Evolutionary conservation across 2,888 invertebrate species (phyloP), one percentile per base, ranked within the genome.

Genomic region (Stenotaenia linearis): DNA sequence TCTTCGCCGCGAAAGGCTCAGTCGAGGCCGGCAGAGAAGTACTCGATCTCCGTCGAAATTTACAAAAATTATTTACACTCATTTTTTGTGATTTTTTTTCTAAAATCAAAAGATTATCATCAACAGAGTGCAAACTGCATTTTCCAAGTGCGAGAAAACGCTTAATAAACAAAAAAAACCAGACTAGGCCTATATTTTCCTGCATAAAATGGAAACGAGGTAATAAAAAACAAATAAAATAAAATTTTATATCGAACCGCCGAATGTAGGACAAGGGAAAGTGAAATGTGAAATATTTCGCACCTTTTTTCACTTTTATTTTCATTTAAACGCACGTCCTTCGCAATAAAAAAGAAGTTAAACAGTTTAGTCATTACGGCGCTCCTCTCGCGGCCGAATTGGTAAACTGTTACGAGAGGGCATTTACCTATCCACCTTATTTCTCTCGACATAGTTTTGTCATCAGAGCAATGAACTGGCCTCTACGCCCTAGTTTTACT

Each of bases 311-410:
- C 9, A 32, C 9, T 32, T 32, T 6, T 32, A 6, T 32, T 6
- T 9, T 32, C 32, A 9, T 32, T 21, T 18, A 45, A 45, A 18
- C 6, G 45, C 37, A 37, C 37, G 37, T 37, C 37, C 37, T 40
- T 40, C 40, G 23, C 10, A 18, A 6, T 10, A 21, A 23, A 5
- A 4, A 50, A 50, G 61, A 21, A 61, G 6, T 7, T 23, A 61
- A 61, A 5, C 7, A 28, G 28, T 25, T 25, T 25, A 25, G 25
- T 28, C 28, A 69, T 25, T 1, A 25, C 10, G 0, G 69, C 12
- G 69, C n/a, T n/a, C 50, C 69, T 69, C 69, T 69, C 28, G 69
- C 69, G 69, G 69, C 69, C 69, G 69, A 69, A 28, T 69, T 69
- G 69, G 69, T 69, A 69, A 69, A 69, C 69, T 69, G 69, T 69